A percentile compares a stretch with the other conserved stretches of the same genome.
Conservation (phyloP, 1,140 invertebrate species). For the Drosophila kanapiae region DNA sequence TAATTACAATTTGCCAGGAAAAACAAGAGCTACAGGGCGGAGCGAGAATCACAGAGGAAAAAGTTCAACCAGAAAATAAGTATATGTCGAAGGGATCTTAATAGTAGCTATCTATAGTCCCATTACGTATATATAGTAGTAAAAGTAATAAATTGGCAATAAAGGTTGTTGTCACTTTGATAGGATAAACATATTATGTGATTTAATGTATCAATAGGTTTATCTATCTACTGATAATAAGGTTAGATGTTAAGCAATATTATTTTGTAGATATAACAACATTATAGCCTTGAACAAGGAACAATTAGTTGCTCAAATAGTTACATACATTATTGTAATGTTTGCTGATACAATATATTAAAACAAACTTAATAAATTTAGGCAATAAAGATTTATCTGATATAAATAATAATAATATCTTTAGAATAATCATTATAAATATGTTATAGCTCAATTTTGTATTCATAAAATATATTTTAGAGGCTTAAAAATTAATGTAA, state of each 20-base stretch:
- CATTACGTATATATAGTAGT: not conserved
- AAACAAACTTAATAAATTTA: too few relatives aligned
- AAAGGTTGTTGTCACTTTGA: not conserved
- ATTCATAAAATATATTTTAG: not conserved
- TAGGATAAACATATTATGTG: not conserved
- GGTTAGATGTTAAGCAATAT: too few relatives aligned
- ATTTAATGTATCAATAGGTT: not conserved
- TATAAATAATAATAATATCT: not conserved
- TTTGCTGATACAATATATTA: too few relatives aligned
- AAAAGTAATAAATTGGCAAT: not conserved
- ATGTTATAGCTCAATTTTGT: not conserved
- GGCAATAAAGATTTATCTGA: too few relatives aligned
- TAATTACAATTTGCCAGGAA: constrained; percentile 46
- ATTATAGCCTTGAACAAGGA: not conserved
- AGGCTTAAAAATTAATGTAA: not conserved
- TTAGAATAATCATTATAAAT: not conserved
- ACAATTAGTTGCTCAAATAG: not conserved
- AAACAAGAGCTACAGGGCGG: constrained; percentile 10
- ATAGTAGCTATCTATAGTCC: not conserved
- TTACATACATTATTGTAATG: too few relatives aligned
- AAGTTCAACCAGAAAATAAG: not conserved
- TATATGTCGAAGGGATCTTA: not conserved
- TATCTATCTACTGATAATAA: not conserved
- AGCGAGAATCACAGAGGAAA: constrained; percentile 4
- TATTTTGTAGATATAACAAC: not conserved